Conservation (phyloP, 2,113 vertebrate genomes). For the Cynoglossus semilaevis region DNA sequence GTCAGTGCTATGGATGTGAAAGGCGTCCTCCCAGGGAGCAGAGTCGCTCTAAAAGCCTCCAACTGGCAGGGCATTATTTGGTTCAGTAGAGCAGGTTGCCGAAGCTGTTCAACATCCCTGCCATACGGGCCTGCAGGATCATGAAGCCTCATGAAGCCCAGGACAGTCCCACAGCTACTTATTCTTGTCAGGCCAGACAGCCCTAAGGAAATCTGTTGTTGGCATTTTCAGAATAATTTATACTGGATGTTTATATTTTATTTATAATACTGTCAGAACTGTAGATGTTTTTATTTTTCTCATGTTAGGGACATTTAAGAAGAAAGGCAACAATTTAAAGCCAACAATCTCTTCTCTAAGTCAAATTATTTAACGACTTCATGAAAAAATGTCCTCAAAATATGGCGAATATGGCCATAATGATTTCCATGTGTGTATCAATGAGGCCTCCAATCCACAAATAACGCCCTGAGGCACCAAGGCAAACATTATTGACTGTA, state of each 20-base stretch:
- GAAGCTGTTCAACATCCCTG: slow-evolving; percentile 42
- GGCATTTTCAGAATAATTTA: slow-evolving; percentile 27
- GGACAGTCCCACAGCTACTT: slow-evolving; percentile 45
- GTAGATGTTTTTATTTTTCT: slow-evolving; percentile 14
- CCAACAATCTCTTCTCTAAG: slow-evolving; percentile 13
- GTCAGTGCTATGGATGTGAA: slow-evolving; percentile 60
- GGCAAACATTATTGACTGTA: slow-evolving; percentile 48
- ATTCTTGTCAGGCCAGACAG: slow-evolving; percentile 34
- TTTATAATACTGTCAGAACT: slow-evolving; percentile 11
- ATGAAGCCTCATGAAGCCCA: slow-evolving; percentile 30
- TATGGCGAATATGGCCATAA: no score
- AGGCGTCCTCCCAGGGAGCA: slow-evolving; percentile 50
- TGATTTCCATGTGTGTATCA: slow-evolving; percentile 21
- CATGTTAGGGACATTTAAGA: slow-evolving; percentile 11
- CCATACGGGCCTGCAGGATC: slow-evolving; percentile 46
- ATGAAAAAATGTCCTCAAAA: slow-evolving; percentile 21
- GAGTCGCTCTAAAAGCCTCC: slow-evolving; percentile 46
- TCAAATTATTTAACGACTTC: slow-evolving; percentile 19
- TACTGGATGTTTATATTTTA: neutral
- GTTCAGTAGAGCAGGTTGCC: slow-evolving; percentile 65
- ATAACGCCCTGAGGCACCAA: slow-evolving; percentile 49
- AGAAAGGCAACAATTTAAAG: slow-evolving; percentile 15
- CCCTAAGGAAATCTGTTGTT: slow-evolving; percentile 33
- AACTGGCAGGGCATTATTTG: slow-evolving; percentile 65
- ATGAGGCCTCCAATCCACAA: slow-evolving; percentile 29